Evolutionary conservation across 2,797 vertebrate genomes (phyloP).

Genomic region (Phylloscopus collybita): DNA sequence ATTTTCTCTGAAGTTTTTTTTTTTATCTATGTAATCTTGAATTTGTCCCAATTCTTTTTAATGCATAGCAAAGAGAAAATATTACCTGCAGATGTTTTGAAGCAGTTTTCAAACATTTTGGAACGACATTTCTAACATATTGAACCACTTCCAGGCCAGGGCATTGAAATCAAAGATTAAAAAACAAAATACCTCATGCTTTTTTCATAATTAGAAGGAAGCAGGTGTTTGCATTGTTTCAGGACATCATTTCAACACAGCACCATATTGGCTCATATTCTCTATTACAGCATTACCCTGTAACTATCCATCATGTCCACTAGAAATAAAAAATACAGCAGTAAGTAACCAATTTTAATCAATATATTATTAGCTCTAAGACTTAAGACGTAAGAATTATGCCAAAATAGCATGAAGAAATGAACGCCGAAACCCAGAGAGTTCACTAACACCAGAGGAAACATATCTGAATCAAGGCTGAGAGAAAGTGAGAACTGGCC

Average conservation of each 20-base stretch:
- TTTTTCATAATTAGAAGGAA: background rate
- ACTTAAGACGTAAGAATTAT: background rate
- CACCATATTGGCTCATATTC: background rate
- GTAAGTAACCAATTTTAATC: background rate
- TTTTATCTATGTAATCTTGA: background rate
- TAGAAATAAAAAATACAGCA: background rate
- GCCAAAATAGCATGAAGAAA: background rate
- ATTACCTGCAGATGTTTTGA: background rate
- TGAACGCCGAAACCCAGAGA: background rate
- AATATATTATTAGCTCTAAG: background rate
- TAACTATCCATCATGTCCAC: background rate
- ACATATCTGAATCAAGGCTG: background rate
- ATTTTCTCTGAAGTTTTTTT: background rate
- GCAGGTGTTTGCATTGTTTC: background rate
- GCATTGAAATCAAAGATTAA: background rate
- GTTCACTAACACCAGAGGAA: background rate
- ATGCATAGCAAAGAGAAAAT: background rate
- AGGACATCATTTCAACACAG: background rate
- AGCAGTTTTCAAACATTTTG: background rate
- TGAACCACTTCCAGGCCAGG: background rate
- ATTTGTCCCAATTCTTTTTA: background rate
- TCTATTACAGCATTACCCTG: background rate
- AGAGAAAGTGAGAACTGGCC: background rate
- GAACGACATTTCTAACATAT: background rate
- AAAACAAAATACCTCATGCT: rapidly evolving